phyloP scores from a whole-genome alignment of 2,888 invertebrate genomes.

The Philaethria dido region DNA sequence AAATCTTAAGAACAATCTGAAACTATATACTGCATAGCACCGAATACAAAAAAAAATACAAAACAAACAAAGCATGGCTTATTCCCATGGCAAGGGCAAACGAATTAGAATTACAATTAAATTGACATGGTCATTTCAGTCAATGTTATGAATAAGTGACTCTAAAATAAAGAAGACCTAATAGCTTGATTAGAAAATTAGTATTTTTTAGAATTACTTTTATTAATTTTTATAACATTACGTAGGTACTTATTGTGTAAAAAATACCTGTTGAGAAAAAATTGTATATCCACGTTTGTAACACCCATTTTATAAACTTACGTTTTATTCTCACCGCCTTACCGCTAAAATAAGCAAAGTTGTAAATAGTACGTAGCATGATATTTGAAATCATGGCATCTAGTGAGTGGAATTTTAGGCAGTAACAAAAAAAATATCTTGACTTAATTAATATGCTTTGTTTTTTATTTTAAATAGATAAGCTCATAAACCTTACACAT shows the following conservation, averaged over 20 bases:
- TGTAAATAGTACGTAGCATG: neutral
- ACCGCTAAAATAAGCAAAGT: constrained; percentile 2
- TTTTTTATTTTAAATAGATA: too few species aligned
- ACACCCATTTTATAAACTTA: neutral
- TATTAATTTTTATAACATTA: too few species aligned
- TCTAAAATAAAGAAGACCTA: neutral
- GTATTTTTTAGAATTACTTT: neutral
- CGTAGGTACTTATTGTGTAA: too few species aligned
- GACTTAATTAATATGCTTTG: too few species aligned
- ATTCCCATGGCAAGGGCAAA: neutral
- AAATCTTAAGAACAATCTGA: too few species aligned
- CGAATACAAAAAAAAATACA: neutral
- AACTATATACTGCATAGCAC: neutral
- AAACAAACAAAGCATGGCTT: neutral
- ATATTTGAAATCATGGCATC: neutral
- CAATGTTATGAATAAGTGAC: neutral
- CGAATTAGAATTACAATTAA: neutral
- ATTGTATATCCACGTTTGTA: neutral
- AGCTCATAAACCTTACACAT: too few species aligned
- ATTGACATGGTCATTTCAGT: neutral
- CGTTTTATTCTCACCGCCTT: neutral
- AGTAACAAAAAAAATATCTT: too few species aligned
- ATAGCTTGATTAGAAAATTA: neutral
- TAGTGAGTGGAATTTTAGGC: too few species aligned
- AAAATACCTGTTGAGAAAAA: neutral